Percentiles rank a stretch among this genome's conserved stretches.
Evolutionary conservation across 2,888 invertebrate genomes (phyloP).

Genomic region (Leucania comma): DNA sequence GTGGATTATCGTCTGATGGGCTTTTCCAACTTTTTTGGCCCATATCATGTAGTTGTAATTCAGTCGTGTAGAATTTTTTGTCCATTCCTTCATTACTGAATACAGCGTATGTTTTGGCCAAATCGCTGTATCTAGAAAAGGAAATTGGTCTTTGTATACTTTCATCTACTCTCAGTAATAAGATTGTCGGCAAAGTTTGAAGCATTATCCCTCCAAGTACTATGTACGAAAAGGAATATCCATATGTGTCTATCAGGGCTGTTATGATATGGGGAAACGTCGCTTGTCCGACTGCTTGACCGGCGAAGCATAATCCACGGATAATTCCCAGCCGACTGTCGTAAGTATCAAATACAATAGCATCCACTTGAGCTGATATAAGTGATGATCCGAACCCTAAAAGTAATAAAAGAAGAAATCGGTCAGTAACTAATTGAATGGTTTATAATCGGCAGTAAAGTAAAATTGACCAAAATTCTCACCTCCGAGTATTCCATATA

Average conservation of each 20-base stretch:
- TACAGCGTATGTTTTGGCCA: constrained; percentile 82
- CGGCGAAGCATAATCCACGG: constrained; percentile 82
- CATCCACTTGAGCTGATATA: constrained; percentile 87
- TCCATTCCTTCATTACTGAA: constrained; percentile 80
- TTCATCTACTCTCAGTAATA: constrained; percentile 81
- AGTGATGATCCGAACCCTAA: constrained; percentile 87
- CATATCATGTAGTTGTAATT: constrained; percentile 84
- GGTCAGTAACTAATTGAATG: neutral
- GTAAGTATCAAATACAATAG: constrained; percentile 86
- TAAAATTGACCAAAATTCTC: constrained; percentile 4
- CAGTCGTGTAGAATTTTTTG: constrained; percentile 76
- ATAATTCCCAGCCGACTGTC: constrained; percentile 82
- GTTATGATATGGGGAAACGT: constrained; percentile 86
- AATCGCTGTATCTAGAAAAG: constrained; percentile 82
- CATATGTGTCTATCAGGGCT: constrained; percentile 81
- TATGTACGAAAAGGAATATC: constrained; percentile 81
- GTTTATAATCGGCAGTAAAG: constrained; percentile 53
- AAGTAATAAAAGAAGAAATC: constrained; percentile 4
- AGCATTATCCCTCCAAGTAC: constrained; percentile 83
- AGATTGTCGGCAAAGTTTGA: constrained; percentile 83
- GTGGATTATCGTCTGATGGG: constrained; percentile 85
- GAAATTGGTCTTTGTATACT: constrained; percentile 75
- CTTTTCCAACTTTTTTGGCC: constrained; percentile 87
- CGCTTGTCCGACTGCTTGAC: constrained; percentile 86
- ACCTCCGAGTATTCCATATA: constrained; percentile 85